These are phyloP conservation scores for Avahi laniger DNA, from an alignment of 2,797 vertebrate genomes.

Conservation along the genomic window DNA sequence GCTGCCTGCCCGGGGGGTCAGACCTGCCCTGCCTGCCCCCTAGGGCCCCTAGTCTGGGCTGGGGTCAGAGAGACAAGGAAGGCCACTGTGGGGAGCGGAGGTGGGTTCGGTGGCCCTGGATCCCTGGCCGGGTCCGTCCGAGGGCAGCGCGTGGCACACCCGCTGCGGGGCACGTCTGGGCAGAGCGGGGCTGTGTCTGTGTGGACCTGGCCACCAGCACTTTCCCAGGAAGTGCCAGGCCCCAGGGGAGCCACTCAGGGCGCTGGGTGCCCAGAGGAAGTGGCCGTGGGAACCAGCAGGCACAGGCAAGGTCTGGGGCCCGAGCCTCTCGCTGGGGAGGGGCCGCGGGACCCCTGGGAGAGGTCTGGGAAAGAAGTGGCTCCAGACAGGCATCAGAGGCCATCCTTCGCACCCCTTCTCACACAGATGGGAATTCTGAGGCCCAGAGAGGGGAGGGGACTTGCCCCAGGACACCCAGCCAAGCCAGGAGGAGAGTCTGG, in stretches of 20 bases:
- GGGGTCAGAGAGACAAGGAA: neutral
- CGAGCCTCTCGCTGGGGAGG: neutral
- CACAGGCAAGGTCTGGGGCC: neutral
- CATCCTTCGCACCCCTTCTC: too few relatives aligned
- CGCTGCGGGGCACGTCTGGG: neutral
- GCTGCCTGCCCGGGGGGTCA: neutral
- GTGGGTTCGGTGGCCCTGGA: fast-evolving
- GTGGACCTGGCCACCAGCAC: neutral
- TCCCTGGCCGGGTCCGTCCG: neutral
- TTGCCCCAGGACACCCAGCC: neutral
- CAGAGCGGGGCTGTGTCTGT: neutral
- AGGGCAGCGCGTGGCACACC: neutral
- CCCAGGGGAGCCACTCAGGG: neutral
- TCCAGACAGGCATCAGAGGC: neutral
- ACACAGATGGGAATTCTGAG: neutral
- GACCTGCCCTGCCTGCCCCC: neutral
- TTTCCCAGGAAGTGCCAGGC: neutral
- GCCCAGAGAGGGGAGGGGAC: neutral
- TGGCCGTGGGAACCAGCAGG: neutral
- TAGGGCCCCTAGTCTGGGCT: neutral
- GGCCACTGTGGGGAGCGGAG: neutral
- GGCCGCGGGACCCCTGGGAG: neutral
- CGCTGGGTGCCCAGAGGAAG: neutral
- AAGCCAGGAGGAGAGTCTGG: neutral
- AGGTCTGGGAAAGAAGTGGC: too few relatives aligned